Conservation (phyloP, 2,888 invertebrate species). For the Lasioglossum vierecki region DNA sequence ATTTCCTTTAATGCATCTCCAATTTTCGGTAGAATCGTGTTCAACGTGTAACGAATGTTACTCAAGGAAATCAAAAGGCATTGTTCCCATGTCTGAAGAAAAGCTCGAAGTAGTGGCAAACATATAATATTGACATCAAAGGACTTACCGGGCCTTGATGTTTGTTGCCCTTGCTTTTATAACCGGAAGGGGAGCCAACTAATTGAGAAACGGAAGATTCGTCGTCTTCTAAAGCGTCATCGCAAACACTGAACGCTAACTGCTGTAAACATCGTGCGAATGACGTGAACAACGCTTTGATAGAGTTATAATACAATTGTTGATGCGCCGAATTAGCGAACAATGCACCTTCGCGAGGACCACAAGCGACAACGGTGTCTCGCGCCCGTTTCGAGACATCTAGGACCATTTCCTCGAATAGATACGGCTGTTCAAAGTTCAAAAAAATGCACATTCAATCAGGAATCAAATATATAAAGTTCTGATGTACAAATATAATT, state of each 20-base stretch:
- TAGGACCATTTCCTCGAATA: slow-evolving; percentile 90
- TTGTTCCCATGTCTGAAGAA: slow-evolving; percentile 89
- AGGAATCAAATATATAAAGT: not conserved
- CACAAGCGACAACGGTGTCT: slow-evolving; percentile 90
- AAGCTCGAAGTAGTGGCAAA: slow-evolving; percentile 51
- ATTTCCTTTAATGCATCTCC: slow-evolving; percentile 87
- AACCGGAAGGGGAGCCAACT: slow-evolving; percentile 86
- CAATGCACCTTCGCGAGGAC: slow-evolving; percentile 87
- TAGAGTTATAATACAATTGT: slow-evolving; percentile 77
- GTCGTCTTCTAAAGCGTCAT: slow-evolving; percentile 86
- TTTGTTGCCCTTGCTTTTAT: slow-evolving; percentile 78
- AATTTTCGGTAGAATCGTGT: slow-evolving; percentile 90
- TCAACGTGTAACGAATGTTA: slow-evolving; percentile 94
- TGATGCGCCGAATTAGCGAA: slow-evolving; percentile 85
- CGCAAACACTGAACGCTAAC: slow-evolving; percentile 89
- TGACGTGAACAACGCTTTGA: slow-evolving; percentile 79
- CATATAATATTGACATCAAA: slow-evolving; percentile 38
- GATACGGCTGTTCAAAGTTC: slow-evolving; percentile 86
- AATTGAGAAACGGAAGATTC: slow-evolving; percentile 87
- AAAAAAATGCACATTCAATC: slow-evolving; percentile 14
- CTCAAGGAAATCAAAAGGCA: slow-evolving; percentile 93
- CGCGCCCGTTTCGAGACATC: slow-evolving; percentile 89
- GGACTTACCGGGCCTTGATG: slow-evolving; percentile 78
- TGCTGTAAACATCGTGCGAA: slow-evolving; percentile 88
- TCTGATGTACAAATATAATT: slow-evolving; percentile 60